Evolutionary conservation across 2,888 invertebrate genomes (phyloP).

Genomic region (Rotaria sp.): DNA sequence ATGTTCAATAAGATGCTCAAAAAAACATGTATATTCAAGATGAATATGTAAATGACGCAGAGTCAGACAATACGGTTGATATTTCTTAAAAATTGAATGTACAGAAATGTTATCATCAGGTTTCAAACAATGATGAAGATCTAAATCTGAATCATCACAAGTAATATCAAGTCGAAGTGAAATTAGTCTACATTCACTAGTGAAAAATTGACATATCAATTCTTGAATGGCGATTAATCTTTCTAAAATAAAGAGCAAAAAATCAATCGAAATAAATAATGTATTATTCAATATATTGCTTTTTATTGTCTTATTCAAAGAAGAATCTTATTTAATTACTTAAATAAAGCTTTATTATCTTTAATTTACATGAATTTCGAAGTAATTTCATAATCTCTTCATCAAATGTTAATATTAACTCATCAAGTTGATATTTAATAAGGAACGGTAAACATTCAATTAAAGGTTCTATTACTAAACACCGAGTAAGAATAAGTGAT

Average conservation of each 20-base stretch:
- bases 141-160: not conserved
- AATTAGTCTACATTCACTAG: not conserved
- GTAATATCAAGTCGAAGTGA: not conserved
- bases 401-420: not conserved
- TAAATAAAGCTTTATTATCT: no score
- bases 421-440: not conserved
- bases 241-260: no score
- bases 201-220: no score
- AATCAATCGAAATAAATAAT: no score
- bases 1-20: no score
- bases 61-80: not conserved
- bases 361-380: no score
- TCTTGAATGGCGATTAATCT: no score
- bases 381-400: not conserved
- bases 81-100: not conserved
- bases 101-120: not conserved
- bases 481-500: not conserved
- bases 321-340: no score
- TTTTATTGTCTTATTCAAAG: no score
- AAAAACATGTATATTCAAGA: not conserved
- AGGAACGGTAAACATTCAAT: not conserved
- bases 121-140: not conserved
- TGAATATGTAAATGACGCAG: not conserved
- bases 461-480: not conserved
- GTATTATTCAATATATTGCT: no score